Percentiles rank a stretch among this genome's conserved stretches.
These are phyloP conservation scores for Proterorhinus semilunaris DNA, from an alignment of 2,113 vertebrate genomes.

Conservation along the genomic window DNA sequence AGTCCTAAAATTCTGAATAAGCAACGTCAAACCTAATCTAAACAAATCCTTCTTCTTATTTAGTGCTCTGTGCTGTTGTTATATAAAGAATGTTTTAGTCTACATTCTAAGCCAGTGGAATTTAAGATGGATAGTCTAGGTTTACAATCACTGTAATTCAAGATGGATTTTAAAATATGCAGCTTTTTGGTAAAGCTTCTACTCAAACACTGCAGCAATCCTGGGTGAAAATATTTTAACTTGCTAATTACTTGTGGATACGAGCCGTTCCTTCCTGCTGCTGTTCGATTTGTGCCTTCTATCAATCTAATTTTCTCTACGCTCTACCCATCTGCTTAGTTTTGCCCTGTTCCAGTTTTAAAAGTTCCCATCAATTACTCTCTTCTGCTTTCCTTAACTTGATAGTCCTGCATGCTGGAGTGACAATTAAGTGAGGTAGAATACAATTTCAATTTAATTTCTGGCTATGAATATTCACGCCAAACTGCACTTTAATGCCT, in stretches of 20 bases:
- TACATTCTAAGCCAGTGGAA: neutral
- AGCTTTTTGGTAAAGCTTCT: neutral
- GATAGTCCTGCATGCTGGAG: slow-evolving; percentile 40
- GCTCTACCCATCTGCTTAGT: slow-evolving; percentile 11
- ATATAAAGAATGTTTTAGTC: neutral
- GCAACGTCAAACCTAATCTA: too few relatives aligned
- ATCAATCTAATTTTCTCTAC: neutral
- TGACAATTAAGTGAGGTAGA: slow-evolving; percentile 68
- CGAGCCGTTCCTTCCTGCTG: slow-evolving; percentile 7
- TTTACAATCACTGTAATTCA: neutral
- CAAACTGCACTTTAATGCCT: slow-evolving; percentile 70
- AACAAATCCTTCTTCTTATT: too few relatives aligned
- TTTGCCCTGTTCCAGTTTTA: slow-evolving; percentile 22
- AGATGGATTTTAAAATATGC: neutral
- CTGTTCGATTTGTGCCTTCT: neutral
- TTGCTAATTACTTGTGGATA: neutral
- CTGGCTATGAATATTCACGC: slow-evolving; percentile 75
- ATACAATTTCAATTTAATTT: slow-evolving; percentile 61
- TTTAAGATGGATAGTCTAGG: too few relatives aligned
- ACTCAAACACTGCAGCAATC: neutral
- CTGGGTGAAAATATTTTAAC: neutral
- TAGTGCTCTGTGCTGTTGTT: too few relatives aligned
- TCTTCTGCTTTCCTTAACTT: slow-evolving; percentile 16
- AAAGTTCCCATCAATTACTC: slow-evolving; percentile 21
- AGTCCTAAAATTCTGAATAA: too few relatives aligned